Base-by-base conservation (phyloP, 2,797 vertebrate genomes). In the Diplodus puntazzo region DNA sequence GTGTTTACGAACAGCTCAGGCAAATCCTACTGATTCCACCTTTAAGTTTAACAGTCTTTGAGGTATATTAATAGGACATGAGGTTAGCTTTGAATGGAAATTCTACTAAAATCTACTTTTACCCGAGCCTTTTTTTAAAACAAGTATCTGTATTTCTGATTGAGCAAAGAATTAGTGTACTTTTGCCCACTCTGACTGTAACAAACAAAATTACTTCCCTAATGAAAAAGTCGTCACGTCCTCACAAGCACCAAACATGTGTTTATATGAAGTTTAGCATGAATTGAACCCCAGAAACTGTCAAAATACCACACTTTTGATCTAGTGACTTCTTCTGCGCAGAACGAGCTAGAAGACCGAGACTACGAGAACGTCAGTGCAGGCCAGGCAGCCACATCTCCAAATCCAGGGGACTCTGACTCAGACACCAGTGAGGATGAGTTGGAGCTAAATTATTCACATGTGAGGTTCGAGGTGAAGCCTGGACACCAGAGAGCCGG, bases 391-490 rank as follows among this genome's bases (percentile, higher is more conserved):
- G 72, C 45, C 27, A 34, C 4, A 23, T 2, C 2, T 46, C 54
- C 63, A 13, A 11, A 50, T 49, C 42, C 49, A 14, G 0, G 5
- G 4, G 27, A 39, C 46, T 25, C 14, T 30, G 85, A 88, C 77
- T 14, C 87, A 5, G 89, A 89, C 20, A 89, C 60, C 34, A 88
- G 86, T 16, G 92, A 92, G 2, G 90, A 88, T 4, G 88, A 93
- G 10, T 34, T 50, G 1, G 81, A 87, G 20, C 5, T 92, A 17
- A 78, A 18, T 69, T 92, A 90, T 30, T 2, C 87, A 4, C 20
- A 69, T 60, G 89, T 93, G 70, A 88, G 1, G 42, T 79, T 93
- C 59, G 67, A 50, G 17, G 9, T 73, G 17, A 87, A 80, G 14
- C 8, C 64, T 10, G 75, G 63, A 42, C 49, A 43, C 12, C 49